Evolutionary conservation across 2,888 invertebrate species (phyloP).

Genomic region (Spisula solida): DNA sequence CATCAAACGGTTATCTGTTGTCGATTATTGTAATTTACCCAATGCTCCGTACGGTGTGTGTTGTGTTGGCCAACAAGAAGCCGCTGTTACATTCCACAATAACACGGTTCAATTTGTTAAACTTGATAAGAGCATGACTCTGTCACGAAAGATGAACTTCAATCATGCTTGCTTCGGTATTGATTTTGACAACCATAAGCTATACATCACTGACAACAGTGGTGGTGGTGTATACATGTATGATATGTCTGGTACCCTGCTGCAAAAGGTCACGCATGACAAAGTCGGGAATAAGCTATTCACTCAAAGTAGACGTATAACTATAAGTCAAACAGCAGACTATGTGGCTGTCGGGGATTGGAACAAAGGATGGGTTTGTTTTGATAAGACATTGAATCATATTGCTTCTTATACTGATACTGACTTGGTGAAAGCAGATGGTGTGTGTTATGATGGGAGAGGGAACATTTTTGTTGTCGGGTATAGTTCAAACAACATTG

Average conservation of each 20-base stretch:
- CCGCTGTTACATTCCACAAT: background rate
- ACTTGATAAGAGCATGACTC: background rate
- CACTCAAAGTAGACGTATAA: background rate
- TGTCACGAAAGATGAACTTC: background rate
- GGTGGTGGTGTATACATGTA: background rate
- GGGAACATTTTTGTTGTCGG: constrained; percentile 27
- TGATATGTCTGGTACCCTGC: background rate
- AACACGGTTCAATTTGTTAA: constrained; percentile 18
- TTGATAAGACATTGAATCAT: background rate
- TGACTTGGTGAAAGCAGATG: background rate
- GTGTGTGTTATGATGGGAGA: constrained; percentile 10
- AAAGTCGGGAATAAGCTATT: background rate
- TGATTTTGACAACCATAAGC: background rate
- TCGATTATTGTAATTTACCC: constrained; percentile 19
- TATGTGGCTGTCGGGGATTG: constrained; percentile 8
- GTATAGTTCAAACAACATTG: background rate
- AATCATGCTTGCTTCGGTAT: constrained; percentile 27
- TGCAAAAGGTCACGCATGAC: background rate
- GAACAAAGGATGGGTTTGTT: background rate
- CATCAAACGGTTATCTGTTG: background rate
- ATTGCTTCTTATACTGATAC: constrained; percentile 1
- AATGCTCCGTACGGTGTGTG: constrained; percentile 21
- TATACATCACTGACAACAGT: background rate
- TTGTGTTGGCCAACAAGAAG: constrained; percentile 21
- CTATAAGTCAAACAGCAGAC: background rate